Base-by-base conservation (phyloP, 2,113 vertebrate genomes). In the Platycercus adscitus region DNA sequence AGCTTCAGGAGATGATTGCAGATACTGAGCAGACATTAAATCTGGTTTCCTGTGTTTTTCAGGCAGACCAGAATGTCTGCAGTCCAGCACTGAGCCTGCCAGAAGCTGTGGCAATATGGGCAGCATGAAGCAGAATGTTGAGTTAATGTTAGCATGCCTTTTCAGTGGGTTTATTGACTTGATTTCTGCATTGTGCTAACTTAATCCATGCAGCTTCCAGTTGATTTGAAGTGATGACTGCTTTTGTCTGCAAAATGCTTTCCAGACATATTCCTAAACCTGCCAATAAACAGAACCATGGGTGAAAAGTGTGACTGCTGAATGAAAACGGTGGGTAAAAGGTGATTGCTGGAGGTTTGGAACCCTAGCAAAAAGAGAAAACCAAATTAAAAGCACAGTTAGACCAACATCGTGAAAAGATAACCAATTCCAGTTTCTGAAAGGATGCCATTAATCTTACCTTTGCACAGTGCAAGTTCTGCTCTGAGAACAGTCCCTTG, bases 211-310 rank as follows among this genome's bases (percentile, higher is more conserved):
- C 70, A 37, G 91, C 29, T 91, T 71, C 77, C 70, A 75, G 52
- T 23, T 93, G 77, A 35, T 85, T 79, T 84, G 81, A 7, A 50
- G 46, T 6, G 25, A 33, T n/a, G 69, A 53, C 61, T 46, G 61
- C 84, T 94, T 72, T 65, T 92, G 91, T 90, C 73, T 91, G 61
- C 81, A 87, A 64, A 91, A 79, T 19, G 35, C 19, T 87, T 68
- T 68, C 65, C 87, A 78, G 72, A n/a, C 15, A 5, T 21, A 5
- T 53, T 70, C 49, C 23, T 35, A 29, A 53, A 29, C 25, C 37
- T 79, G 65, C 73, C 87, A 79, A 13, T 50, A 55, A 88, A 43
- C 70, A 85, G 69, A 71, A 23, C 11, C 39, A 71, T 1, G 5
- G 55, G 41, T 81, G 69, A 31, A 8, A 73, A 92, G 10, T 87